These are phyloP conservation scores for Cosmia pyralina DNA, from an alignment of 2,888 invertebrate genomes.

Conservation along the genomic window DNA sequence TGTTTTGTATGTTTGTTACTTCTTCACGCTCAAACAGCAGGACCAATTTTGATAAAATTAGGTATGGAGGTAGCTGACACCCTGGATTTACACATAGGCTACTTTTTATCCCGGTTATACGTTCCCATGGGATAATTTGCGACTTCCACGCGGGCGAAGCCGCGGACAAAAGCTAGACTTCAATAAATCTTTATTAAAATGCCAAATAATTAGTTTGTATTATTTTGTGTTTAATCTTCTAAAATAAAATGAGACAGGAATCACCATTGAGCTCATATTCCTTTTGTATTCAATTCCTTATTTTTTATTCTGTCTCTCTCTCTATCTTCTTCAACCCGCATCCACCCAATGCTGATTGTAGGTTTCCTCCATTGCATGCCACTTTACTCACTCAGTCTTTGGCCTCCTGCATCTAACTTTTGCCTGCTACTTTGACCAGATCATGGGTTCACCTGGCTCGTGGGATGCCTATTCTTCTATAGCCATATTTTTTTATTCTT, in stretches of 20 bases:
- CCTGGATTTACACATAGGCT: too few species aligned
- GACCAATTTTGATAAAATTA: too few species aligned
- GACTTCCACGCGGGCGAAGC: too few species aligned
- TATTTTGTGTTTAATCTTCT: neutral
- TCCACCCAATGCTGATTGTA: neutral
- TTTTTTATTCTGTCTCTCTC: too few species aligned
- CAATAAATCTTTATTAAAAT: neutral
- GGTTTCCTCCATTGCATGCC: neutral
- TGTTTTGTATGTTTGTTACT: too few species aligned
- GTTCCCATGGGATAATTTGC: too few species aligned
- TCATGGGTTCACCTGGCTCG: neutral
- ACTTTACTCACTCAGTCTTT: neutral
- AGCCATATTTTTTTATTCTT: neutral
- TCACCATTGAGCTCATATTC: neutral
- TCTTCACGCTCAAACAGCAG: too few species aligned
- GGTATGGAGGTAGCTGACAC: too few species aligned
- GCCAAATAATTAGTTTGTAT: neutral
- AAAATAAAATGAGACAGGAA: conserved; percentile 7
- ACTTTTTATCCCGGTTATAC: too few species aligned
- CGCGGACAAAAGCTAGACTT: too few species aligned
- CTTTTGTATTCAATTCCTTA: conserved; percentile 3
- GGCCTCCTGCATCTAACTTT: neutral
- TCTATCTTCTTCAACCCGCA: neutral
- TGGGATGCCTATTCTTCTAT: neutral
- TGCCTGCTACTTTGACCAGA: neutral